Evolutionary conservation across 2,888 invertebrate genomes (phyloP).

Genomic region (Pyrocoelia pectoralis): DNA sequence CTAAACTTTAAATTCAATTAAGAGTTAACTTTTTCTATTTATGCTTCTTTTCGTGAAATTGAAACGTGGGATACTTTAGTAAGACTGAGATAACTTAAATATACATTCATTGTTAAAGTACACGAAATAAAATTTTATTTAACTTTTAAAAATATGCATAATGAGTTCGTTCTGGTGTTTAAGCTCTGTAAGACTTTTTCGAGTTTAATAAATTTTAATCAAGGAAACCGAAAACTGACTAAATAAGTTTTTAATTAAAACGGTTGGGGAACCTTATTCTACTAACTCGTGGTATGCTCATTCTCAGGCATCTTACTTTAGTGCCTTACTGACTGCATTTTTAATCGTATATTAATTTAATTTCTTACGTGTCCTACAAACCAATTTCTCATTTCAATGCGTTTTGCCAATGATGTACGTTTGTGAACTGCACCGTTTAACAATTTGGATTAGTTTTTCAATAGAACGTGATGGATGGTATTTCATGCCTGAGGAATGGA

Average conservation of each 20-base stretch:
- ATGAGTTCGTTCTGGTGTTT: conserved; percentile 38
- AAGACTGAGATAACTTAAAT: not conserved
- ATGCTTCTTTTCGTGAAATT: no score
- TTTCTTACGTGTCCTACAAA: conserved; percentile 35
- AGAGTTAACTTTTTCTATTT: not conserved
- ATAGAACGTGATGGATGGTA: conserved; percentile 10
- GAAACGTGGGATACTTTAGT: not conserved
- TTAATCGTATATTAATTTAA: conserved; percentile 41
- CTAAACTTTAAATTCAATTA: conserved; percentile 1
- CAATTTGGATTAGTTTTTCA: conserved; percentile 8
- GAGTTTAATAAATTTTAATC: conserved; percentile 46
- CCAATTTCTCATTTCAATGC: conserved; percentile 25
- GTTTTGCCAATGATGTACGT: no score
- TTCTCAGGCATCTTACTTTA: conserved; percentile 30
- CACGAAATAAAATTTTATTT: conserved; percentile 25
- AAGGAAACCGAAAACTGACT: conserved; percentile 46
- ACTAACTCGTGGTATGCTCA: conserved; percentile 38
- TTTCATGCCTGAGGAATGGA: conserved; percentile 26
- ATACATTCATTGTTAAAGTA: conserved; percentile 18
- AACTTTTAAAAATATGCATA: conserved; percentile 38
- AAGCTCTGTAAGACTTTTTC: conserved; percentile 38
- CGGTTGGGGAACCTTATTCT: conserved; percentile 38
- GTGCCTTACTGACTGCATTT: conserved; percentile 37
- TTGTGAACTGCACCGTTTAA: not conserved
- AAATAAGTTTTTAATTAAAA: conserved; percentile 49